These are phyloP conservation scores for Emydura subglobosa DNA, from an alignment of 2,113 vertebrate genomes.

Conservation along the genomic window DNA sequence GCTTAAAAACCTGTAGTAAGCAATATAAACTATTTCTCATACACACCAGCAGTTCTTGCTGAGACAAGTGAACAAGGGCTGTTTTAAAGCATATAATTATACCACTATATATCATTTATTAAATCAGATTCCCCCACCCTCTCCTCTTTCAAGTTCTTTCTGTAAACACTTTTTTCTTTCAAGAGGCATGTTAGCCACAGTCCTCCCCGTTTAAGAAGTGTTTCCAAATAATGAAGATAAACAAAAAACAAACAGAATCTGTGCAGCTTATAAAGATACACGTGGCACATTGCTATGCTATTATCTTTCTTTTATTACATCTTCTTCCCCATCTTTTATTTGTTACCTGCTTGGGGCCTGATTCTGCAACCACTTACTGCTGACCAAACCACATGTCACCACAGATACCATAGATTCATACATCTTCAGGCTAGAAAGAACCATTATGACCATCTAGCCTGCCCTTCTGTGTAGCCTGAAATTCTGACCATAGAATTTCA, in stretches of 20 bases:
- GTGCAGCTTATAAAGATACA: not conserved
- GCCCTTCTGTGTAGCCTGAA: not conserved
- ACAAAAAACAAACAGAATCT: not conserved
- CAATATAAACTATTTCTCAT: constrained; percentile 65
- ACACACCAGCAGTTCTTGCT: constrained; percentile 61
- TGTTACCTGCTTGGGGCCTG: fast-evolving
- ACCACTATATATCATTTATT: constrained; percentile 76
- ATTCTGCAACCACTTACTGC: not conserved
- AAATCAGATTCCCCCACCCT: constrained; percentile 76
- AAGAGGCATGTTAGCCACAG: constrained; percentile 31
- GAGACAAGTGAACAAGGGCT: constrained; percentile 71
- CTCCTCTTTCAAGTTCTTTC: constrained; percentile 69
- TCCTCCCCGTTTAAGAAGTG: not conserved
- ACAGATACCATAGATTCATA: not conserved
- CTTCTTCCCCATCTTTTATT: not conserved
- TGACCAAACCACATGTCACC: not conserved
- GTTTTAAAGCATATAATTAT: constrained; percentile 65
- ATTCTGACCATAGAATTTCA: not conserved
- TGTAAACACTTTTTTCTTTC: constrained; percentile 52
- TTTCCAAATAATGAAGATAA: not conserved
- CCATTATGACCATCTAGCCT: not conserved
- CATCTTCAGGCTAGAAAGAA: not conserved
- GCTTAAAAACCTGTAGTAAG: constrained; percentile 66
- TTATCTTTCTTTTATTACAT: not conserved
- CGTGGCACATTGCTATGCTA: not conserved